Base-by-base conservation (phyloP, 2,888 invertebrate genomes). In the Eulithis testata region DNA sequence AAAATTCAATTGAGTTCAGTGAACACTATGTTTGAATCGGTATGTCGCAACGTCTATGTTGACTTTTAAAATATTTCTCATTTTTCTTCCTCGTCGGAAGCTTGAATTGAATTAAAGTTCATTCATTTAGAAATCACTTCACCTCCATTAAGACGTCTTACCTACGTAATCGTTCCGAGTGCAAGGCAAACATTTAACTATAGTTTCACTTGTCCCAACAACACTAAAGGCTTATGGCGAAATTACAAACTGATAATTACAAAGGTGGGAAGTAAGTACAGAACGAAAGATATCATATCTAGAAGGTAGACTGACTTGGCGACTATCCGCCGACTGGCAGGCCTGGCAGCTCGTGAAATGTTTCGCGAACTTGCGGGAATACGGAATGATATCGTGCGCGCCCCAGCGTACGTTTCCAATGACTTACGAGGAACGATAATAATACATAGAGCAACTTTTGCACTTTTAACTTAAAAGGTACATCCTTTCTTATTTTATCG, bases 161-260 rank as follows among this genome's bases (percentile, higher is more conserved):
- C 92, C 91, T 88, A 81, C 91, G 89, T 80, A 91, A 82, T 75
- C 87, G 80, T 66, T 82, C 82, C 63, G 90, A 88, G 79, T 85
- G 86, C 77, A 87, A 83, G 81, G 86, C 80, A 86, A 91, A 91
- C 92, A 92, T 92, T 86, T 85, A 83, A 81, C 81, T 77, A 68
- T 73, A 78, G 76, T 86, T 85, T 84, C 85, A 87, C 86, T 86
- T 81, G 80, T 78, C 75, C 78, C 73, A 82, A 81, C 80, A 83
- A 78, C 78, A 72, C 77, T 79, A 68, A 78, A 80, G 81, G 82
- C 80, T 81, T 79, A 75, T 64, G 53, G 73, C 72, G 66, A 78
- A 71, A 75, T 75, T 80, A 77, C 76, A 76, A 70, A 80, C 71
- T 79, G 63, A 76, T 67, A 55, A 81, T 68, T 63, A 78, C 61